Percentiles rank a stretch among this genome's conserved stretches.
Evolutionary conservation across 2,888 invertebrate species (phyloP).

Genomic region (Clistopyga incitator): DNA sequence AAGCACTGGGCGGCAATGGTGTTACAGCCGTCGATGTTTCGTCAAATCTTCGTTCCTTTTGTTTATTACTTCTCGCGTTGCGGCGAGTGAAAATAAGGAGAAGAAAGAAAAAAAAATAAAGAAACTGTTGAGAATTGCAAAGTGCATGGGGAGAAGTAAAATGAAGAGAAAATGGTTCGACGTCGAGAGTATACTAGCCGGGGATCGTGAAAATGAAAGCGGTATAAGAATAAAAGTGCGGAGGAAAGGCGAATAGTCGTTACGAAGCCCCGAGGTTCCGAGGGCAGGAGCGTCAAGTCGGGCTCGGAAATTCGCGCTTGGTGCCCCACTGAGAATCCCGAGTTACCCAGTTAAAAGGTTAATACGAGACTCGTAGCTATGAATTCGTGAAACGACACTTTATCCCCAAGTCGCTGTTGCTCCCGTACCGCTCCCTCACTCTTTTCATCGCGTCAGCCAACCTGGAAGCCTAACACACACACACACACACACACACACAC

Average conservation of each 20-base stretch:
- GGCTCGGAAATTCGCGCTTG: slow-evolving; percentile 37
- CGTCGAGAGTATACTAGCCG: slow-evolving; percentile 5
- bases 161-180: slow-evolving; percentile 17
- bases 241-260: slow-evolving; percentile 28
- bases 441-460: slow-evolving; percentile 24
- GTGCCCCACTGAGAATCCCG: slow-evolving; percentile 20
- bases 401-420: slow-evolving; percentile 2
- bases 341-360: slow-evolving; percentile 60
- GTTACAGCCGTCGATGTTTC: background rate
- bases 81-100: no score
- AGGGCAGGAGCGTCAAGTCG: slow-evolving; percentile 28
- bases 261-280: slow-evolving; percentile 38
- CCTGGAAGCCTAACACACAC: slow-evolving; percentile 13
- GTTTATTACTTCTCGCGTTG: background rate
- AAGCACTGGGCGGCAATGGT: background rate
- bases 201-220: slow-evolving; percentile 55
- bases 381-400: slow-evolving; percentile 52
- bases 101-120: background rate
- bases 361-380: slow-evolving; percentile 49
- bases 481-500: slow-evolving; percentile 21
- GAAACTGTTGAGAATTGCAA: background rate
- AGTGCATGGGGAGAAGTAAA: background rate
- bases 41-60: no score
- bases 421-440: slow-evolving; percentile 1
- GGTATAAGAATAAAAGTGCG: slow-evolving; percentile 35